Evolutionary conservation across 2,888 invertebrate species (phyloP), one percentile per base, ranked within the genome.

Genomic region (Hermodice carunculata): DNA sequence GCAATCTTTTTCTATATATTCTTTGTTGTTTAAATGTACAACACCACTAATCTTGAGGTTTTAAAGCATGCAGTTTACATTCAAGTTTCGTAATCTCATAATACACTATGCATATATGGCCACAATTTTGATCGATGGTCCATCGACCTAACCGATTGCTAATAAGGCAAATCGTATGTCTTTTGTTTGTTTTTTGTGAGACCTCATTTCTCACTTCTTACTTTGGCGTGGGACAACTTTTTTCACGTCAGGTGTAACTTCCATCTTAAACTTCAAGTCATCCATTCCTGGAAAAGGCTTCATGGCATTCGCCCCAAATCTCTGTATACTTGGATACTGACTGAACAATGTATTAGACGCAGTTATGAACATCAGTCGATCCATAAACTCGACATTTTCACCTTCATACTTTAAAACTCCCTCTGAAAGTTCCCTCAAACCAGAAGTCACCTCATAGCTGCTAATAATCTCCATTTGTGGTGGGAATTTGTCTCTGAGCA

Each of bases 381-480:
- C 84, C 4, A 69, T 66, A 61, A 84, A 82, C 61, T 83, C 82
- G 3, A 84, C 78, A 26, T 71, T 52, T 4, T 82, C 80, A 1
- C 78, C 81, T 56, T 77, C 78, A 61, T 84, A 84, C 66, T 84
- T 84, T 34, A 84, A 59, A 17, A 81, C 69, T 5, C 84, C 83
- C 52, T 84, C 84, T 0, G 82, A 76, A 2, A 84, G 73, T 66
- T 84, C 83, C 6, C 84, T 67, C 8, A 83, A 71, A 1, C 82
- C 82, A 19, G 76, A 70, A 14, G 69, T 48, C 17, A 84, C 74
- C 63, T 83, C 83, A 22, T 74, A 70, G 49, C 78, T 71, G 52
- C 79, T 80, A 29, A 82, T 61, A 22, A 80, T 70, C 67, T 83
- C 81, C 74, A 82, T 73, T 60, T 81, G 81, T 6, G 80, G 75